Evolutionary conservation across 1,140 invertebrate genomes (phyloP), one percentile per base, ranked within the genome.

Genomic region (Nephotettix cincticeps): DNA sequence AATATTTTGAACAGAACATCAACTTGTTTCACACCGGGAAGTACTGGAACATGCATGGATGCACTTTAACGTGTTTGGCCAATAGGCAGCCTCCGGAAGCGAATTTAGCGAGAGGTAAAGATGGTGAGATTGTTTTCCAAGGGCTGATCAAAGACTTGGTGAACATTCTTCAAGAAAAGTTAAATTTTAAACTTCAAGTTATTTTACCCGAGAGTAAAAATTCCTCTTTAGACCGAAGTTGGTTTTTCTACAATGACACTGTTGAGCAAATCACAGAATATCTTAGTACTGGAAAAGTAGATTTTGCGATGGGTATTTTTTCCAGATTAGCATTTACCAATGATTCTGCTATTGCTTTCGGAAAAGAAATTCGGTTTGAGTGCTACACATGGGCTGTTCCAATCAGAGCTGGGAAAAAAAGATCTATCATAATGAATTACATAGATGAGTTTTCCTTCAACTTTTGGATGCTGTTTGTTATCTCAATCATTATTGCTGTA

Each of bases 371-470:
- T 6, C 73, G 74, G 6, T 68, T 75, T 21, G 74, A 75, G 29
- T 75, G 74, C 32, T 72, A 73, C 19, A 72, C 72, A 14, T 75
- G 74, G 74, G 74, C 72, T 1, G 72, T 75, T 0, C 74, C 74
- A 1, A 73, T 71, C 25, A 67, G 74, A 6, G 72, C 74, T 0
- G 74, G 74, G 17, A 69, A 45, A 0, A 29, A 40, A n/a, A 70
- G 72, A 13, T 51, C 51, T 17, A 25, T 61, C 0, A 65, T 71
- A 64, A 47, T 70, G 1, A 73, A 75, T 58, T 75, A 75, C 54
- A 56, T 72, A 6, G 45, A 73, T 19, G 74, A 75, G 25, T 75
- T 75, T 25, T 64, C 68, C 13, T 40, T 28, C 36, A n/a, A 43
- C 6, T 65, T 68, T n/a, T 75, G 74, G 74, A 1, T 64, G 11